Base-by-base conservation (phyloP, 1,140 invertebrate genomes). In the Cydia splendana region DNA sequence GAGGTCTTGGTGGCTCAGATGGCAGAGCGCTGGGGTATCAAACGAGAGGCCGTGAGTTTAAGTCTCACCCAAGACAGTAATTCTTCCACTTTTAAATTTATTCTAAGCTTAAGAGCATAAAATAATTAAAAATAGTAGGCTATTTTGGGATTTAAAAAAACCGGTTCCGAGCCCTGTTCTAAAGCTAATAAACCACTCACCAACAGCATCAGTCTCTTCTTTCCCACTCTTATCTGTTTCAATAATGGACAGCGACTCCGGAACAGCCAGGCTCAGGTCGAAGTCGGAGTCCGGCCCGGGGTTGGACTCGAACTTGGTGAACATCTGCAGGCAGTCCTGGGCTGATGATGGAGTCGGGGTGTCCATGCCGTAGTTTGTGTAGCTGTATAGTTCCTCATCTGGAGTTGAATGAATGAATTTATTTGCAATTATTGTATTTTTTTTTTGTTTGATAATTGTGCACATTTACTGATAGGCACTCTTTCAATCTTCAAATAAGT, bases 181-280 rank as follows among this genome's bases (percentile, higher is more conserved):
- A 24, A 24, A 24, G 24, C 24, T 24, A 24, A 24, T 24, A 24
- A 30, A 30, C 30, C 30, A 30, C 83, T 82, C 80, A 90, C 88
- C 80, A 75, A 30, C 75, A 78, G 81, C 76, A 84, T 87, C 87
- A 38, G 77, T 84, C 65, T 86, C 86, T 28, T 92, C 89, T 79
- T 87, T 86, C 7, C 81, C 84, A 13, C 78, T 38, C 83, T 89
- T 91, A 15, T 91, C 88, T 12, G 77, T 62, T 28, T 89, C 88
- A 74, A 93, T 93, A 13, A 93, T 86, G 0, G 92, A 92, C 5
- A 94, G 76, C 5, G 92, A 93, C 76, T 93, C 90, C 0, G 92
- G 92, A 6, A 94, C 89, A 2, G 92, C 93, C 0, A 94, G 86
- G 76, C 92, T 93, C 78, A 93, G 92, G 80, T 94, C 93, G 51